phyloP scores from a whole-genome alignment of 2,797 vertebrate genomes.

The Tinamus major region DNA sequence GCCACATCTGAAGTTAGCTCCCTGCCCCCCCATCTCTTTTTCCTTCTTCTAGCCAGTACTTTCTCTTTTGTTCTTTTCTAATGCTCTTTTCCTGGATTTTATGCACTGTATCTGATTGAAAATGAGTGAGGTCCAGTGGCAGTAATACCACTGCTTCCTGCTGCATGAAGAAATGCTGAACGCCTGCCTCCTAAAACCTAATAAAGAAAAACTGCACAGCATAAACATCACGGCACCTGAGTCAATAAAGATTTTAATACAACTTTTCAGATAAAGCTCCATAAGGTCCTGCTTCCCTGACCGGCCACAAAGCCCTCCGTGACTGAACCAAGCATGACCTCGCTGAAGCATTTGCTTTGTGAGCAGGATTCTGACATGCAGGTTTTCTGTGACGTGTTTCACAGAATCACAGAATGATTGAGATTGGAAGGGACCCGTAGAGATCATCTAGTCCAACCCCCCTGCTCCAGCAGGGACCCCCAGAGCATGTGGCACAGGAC shows the following conservation, averaged over 20 bases:
- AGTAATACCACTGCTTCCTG: conserved; percentile 25
- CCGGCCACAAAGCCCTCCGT: background rate
- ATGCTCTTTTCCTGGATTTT: conserved; percentile 7
- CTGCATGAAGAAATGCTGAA: background rate
- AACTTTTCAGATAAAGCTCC: conserved; percentile 42
- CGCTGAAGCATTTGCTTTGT: conserved; percentile 10
- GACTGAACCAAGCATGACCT: conserved; percentile 43
- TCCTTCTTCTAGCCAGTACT: background rate
- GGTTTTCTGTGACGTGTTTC: background rate
- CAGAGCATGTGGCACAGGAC: too few relatives aligned
- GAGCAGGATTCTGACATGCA: conserved; percentile 37
- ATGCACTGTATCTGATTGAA: background rate
- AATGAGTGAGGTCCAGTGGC: conserved; percentile 20
- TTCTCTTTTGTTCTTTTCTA: background rate
- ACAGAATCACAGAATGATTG: too few relatives aligned
- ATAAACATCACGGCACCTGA: conserved; percentile 64
- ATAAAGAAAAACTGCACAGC: conserved; percentile 38
- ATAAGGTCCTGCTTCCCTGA: conserved; percentile 36
- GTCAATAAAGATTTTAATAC: conserved; percentile 66
- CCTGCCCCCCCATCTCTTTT: background rate
- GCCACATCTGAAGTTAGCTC: background rate
- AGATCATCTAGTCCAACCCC: too few relatives aligned
- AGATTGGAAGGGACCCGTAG: too few relatives aligned
- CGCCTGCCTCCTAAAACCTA: conserved; percentile 11
- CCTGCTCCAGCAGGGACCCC: too few relatives aligned